Conservation (phyloP, 2,113 vertebrate genomes). For the Bagarius yarrelli region DNA sequence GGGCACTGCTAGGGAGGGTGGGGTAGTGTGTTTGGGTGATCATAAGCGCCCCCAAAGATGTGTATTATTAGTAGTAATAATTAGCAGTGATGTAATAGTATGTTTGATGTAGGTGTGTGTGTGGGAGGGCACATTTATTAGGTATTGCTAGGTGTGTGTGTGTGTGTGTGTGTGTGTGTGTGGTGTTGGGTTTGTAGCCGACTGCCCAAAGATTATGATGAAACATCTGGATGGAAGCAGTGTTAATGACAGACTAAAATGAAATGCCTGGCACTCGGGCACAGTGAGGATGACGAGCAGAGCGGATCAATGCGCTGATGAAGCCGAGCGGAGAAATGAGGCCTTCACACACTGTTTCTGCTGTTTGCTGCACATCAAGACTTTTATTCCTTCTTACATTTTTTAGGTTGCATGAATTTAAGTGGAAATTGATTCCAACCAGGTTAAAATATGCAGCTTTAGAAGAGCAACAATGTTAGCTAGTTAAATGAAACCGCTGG, state of each 20-base stretch:
- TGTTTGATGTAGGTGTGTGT: background rate
- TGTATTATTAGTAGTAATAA: too few species aligned
- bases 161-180: background rate
- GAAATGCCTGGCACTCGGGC: background rate
- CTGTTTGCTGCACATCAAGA: background rate
- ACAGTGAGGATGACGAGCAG: background rate
- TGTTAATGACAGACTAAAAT: constrained; percentile 25
- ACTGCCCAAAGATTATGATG: background rate
- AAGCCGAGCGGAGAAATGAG: background rate
- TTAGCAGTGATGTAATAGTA: too few species aligned
- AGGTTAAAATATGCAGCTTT: background rate
- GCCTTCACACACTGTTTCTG: background rate
- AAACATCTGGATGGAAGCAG: constrained; percentile 7
- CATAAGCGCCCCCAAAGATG: too few species aligned
- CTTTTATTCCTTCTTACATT: background rate
- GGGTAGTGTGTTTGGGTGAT: too few species aligned
- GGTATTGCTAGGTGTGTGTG: too few species aligned
- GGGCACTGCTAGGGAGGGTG: too few species aligned
- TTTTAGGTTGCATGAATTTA: background rate
- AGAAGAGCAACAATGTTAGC: background rate
- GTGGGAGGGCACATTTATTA: background rate
- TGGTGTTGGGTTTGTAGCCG: background rate
- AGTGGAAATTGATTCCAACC: background rate
- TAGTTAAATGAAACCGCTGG: background rate
- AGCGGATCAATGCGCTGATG: background rate